phyloP scores from a whole-genome alignment of 2,888 invertebrate species.

The Dexiosoma caninum region DNA sequence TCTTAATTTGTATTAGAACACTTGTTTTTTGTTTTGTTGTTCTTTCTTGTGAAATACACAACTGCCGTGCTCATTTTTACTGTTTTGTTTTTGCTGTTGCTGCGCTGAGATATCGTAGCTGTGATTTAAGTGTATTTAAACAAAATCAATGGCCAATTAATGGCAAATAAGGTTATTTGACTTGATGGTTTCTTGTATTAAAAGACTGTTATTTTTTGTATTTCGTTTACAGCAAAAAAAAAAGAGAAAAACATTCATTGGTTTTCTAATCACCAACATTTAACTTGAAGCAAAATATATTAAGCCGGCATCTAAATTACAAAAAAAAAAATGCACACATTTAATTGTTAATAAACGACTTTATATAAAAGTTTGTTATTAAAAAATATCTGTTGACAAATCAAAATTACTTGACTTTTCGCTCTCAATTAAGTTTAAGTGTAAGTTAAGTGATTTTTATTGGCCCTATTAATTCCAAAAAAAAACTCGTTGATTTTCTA shows the following conservation, averaged over 20 bases:
- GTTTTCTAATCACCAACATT: conserved; percentile 37
- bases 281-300: conserved; percentile 27
- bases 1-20: conserved; percentile 40
- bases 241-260: conserved; percentile 20
- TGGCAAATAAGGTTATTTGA: conserved; percentile 56
- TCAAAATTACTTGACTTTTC: too few species aligned
- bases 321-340: too few species aligned
- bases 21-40: neutral
- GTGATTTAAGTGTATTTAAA: conserved; percentile 17
- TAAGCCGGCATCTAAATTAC: too few species aligned
- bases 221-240: neutral
- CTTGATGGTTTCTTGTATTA: conserved; percentile 4
- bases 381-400: too few species aligned
- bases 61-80: neutral
- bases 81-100: too few species aligned
- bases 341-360: too few species aligned
- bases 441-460: too few species aligned
- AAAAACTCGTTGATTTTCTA: too few species aligned
- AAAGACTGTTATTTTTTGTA: conserved; percentile 9
- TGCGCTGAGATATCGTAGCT: neutral
- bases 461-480: too few species aligned
- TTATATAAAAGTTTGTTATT: neutral
- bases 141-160: conserved; percentile 54
- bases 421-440: too few species aligned
- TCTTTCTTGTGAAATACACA: neutral